Evolutionary conservation across 2,797 vertebrate species (phyloP).

Genomic region (Darevskia nairensis): DNA sequence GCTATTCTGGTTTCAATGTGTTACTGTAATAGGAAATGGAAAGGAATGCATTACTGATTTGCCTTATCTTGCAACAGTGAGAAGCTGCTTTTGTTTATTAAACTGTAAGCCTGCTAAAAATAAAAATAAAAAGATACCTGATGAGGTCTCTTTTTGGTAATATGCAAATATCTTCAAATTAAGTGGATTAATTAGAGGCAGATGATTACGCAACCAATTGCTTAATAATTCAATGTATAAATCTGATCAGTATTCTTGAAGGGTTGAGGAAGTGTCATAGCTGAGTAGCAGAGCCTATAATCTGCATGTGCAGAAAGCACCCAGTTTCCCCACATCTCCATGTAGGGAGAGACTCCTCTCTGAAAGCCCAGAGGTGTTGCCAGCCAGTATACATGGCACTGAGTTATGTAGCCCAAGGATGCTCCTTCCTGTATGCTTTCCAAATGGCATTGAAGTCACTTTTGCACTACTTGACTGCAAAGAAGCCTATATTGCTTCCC

Average conservation of each 20-base stretch:
- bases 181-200: neutral
- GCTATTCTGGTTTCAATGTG: neutral
- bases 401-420: no score
- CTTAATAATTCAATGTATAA: neutral
- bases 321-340: no score
- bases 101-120: neutral
- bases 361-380: no score
- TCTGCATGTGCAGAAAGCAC: no score
- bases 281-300: neutral
- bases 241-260: neutral
- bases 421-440: neutral
- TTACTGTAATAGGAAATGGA: neutral
- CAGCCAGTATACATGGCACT: no score
- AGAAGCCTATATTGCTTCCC: neutral
- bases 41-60: neutral
- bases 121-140: neutral
- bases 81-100: neutral
- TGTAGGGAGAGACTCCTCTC: no score
- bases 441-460: neutral
- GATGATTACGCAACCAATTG: neutral
- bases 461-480: neutral
- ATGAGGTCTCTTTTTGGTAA: neutral
- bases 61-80: neutral
- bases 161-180: neutral
- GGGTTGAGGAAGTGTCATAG: neutral